Base-by-base conservation (phyloP, 2,888 invertebrate species). In the Blomia tropicalis region DNA sequence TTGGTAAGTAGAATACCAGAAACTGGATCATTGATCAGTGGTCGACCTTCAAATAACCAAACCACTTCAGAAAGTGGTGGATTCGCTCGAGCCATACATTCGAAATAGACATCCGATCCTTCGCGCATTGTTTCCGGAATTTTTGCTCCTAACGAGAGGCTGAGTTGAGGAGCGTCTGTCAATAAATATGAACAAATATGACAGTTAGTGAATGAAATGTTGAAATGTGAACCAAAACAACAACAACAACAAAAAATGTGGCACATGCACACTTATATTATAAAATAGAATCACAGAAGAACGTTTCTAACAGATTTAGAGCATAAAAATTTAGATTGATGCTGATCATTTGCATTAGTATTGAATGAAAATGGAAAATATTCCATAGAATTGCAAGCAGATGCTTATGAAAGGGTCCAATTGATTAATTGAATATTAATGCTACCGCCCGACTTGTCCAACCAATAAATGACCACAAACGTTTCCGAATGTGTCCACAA, bases 81-180 rank as follows among this genome's bases (percentile, higher is more conserved):
- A 77, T 89, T 88, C 70, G 88, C 85, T 72, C 83, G 82, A 71
- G 88, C 85, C 77, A 87, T 86, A 77, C 89, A 89, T 77, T 89
- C 89, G 76, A 89, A 88, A 78, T 88, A 88, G 65, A 88, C 87
- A 77, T 88, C 88, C 72, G 87, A 88, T 59, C 88, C 87, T 75
- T 89, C 89, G 75, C 88, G 88, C 77, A 89, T 88, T 77, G 87
- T 87, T 69, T 84, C 83, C 62, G 85, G 82, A 69, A 89, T 78
- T 64, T 87, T 87, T 71, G 86, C 85, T 71, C 89, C 89, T 68
- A 89, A 79, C 66, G 83, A 79, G 69, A 89, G 75, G 63, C 83
- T 81, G 66, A 89, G 86, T 72, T 86, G 82, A 56, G 89, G 89
- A 22, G 87, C 84, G 78, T 87, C 89, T 89, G 79, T 36, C 11